Base-by-base conservation (phyloP, 2,888 invertebrate species). In the Deroplatys truncata region DNA sequence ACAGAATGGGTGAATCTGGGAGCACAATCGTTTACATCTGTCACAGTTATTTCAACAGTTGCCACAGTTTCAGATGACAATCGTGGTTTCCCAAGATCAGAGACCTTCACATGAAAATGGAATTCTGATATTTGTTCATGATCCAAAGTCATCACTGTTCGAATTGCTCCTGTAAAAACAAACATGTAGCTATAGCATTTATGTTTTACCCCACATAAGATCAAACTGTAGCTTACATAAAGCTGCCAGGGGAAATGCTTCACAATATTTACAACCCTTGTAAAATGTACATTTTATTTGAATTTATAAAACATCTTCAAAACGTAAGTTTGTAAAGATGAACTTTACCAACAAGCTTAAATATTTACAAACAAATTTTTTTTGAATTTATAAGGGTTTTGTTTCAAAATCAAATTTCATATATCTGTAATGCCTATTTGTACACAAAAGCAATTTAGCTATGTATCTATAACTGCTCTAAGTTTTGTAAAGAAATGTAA, bases 1-100 rank as follows among this genome's bases (percentile, higher is more conserved):
- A 95, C 94, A 25, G 95, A 92, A 90, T 95, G 95, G 15, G 95
- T 93, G 93, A 99, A 98, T 88, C 94, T 94, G 5, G 98, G 98
- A n/a, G 98, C 96, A 92, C 98, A 97, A 93, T 98, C 98, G 94
- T 99, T 98, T 10, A 98, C 96, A 93, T 98, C 98, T 10, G 94
- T 94, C 56, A 99, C 96, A 90, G 94, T 94, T 43, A 99, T 97
- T 91, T 95, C 94, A 25, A 99, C 98, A 90, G 95, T 95, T 0
- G 98, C 98, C 20, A 96, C 96, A 89, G 96, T 96, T 92, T 96
- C 96, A 0, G 98, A 97, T 31, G 97, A 96, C 35, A 98, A 94
- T 88, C 96, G 96, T 3, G 99, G 98, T 91, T 96, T 96, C 0
- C 98, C 99, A 93, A 96, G 94, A 93, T 98, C 98, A 72, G 96